Evolutionary conservation across 2,113 vertebrate species (phyloP).

Genomic region (Camelus bactrianus): DNA sequence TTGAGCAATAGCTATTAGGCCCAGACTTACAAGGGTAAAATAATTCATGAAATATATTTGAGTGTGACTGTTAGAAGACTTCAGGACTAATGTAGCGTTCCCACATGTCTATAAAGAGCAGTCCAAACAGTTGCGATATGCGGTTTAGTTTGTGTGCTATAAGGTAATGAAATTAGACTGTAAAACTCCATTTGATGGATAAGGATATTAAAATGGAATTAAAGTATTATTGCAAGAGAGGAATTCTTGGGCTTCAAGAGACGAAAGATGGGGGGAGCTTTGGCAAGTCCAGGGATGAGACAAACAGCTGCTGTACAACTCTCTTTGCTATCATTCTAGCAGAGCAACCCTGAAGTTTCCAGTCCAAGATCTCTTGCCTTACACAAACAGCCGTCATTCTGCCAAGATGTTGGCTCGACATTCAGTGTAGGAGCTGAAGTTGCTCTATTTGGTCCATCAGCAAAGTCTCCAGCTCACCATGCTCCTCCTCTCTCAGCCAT

Average conservation of each 20-base stretch:
- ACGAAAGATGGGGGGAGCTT: constrained; percentile 52
- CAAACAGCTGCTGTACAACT: constrained; percentile 51
- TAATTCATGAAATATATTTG: constrained; percentile 53
- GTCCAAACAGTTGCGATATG: constrained; percentile 14
- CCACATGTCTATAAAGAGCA: background rate
- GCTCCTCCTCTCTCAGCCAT: background rate
- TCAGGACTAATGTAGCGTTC: background rate
- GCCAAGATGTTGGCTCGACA: constrained; percentile 21
- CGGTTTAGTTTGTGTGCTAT: background rate
- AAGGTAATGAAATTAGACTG: constrained; percentile 37
- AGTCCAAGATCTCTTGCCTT: background rate
- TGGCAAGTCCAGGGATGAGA: constrained; percentile 35
- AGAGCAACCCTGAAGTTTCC: constrained; percentile 35
- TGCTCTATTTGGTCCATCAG: background rate
- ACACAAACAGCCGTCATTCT: background rate
- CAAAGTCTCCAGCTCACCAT: background rate
- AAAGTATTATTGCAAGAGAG: constrained; percentile 51
- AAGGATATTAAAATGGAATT: constrained; percentile 67
- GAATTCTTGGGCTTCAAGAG: constrained; percentile 52
- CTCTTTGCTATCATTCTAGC: constrained; percentile 20
- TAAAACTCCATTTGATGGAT: constrained; percentile 38
- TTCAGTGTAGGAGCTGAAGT: background rate
- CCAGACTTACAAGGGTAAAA: constrained; percentile 23
- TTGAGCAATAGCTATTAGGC: background rate
- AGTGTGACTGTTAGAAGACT: background rate